Base-by-base conservation (phyloP, 2,888 invertebrate genomes). In the Patella depressa region DNA sequence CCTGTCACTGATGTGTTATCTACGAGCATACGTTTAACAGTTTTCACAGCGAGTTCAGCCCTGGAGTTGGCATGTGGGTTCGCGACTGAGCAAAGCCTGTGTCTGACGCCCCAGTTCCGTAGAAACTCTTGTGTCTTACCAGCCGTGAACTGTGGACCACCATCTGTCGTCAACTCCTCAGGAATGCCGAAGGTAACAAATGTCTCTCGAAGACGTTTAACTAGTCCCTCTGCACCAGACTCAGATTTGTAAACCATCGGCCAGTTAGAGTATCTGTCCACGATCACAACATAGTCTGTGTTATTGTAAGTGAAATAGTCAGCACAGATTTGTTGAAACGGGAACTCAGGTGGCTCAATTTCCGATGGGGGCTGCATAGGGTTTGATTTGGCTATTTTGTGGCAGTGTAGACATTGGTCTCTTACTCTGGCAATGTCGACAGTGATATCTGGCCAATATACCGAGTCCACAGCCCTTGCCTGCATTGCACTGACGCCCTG, bases 111-210 rank as follows among this genome's bases (percentile, higher is more conserved):
- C 81, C 76, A 83, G 77, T 57, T 57, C 69, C 72, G 73, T n/a
- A 84, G 53, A 70, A 84, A 83, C 45, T 79, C 71, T 53, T 65
- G 78, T 19, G 81, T 83, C 53, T 75, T 76, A 11, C 75, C 78
- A 24, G 83, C 78, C 70, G 79, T 80, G 73, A 79, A 84, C 69
- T 82, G 74, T 14, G 79, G 83, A 3, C 82, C 82, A 15, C 82
- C 82, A 79, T 83, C 81, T 19, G 79, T 76, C 17, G 78, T 75
- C 53, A 84, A 71, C 74, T 83, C 79, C 19, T 83, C 81, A 53
- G 82, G 83, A 19, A 59, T 59, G 53, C 84, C 83, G 73, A 83
- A 84, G n/a, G 79, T 81, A 17, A 80, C 82, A 65, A 83, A 80
- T 69, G 77, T 77, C 45, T 73, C 55, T 5, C 83, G 77, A n/a